These are phyloP conservation scores for Gymnocephalus cernua DNA, from an alignment of 2,113 vertebrate species.

Conservation along the genomic window DNA sequence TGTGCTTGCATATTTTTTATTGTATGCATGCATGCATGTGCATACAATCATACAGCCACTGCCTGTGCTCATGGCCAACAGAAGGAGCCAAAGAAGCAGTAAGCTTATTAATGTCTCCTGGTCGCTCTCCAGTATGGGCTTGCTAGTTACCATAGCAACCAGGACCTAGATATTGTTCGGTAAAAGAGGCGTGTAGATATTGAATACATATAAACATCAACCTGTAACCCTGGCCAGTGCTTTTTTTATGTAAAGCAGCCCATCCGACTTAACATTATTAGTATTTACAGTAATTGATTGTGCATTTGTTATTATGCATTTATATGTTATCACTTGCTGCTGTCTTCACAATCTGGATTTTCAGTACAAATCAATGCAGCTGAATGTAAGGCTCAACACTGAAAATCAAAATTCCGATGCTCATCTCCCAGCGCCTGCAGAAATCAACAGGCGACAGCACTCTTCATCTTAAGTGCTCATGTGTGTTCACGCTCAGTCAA, in stretches of 20 bases:
- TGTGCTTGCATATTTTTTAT: slow-evolving; percentile 2
- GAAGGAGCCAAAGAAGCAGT: slow-evolving; percentile 72
- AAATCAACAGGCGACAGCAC: slow-evolving; percentile 57
- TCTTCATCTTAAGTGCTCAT: slow-evolving; percentile 54
- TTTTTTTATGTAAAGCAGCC: slow-evolving; percentile 41
- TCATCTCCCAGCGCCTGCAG: slow-evolving; percentile 21
- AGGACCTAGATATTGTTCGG: slow-evolving; percentile 60
- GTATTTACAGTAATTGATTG: not conserved
- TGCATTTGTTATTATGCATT: slow-evolving; percentile 10
- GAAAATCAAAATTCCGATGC: slow-evolving; percentile 20
- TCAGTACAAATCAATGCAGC: not conserved
- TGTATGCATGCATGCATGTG: not conserved
- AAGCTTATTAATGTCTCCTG: slow-evolving; percentile 78
- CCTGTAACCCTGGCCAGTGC: slow-evolving; percentile 21
- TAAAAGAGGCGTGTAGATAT: slow-evolving; percentile 43
- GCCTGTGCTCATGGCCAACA: slow-evolving; percentile 51
- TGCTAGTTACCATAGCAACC: slow-evolving; percentile 83
- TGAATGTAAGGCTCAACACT: not conserved
- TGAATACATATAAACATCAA: slow-evolving; percentile 64
- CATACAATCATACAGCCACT: slow-evolving; percentile 8
- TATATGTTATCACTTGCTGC: not conserved
- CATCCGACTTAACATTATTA: not conserved
- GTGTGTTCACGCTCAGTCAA: slow-evolving; percentile 66
- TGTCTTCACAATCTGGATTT: not conserved
- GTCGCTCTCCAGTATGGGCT: slow-evolving; percentile 70